Evolutionary conservation across 2,888 invertebrate genomes (phyloP).

Genomic region (Dryobota labecula): DNA sequence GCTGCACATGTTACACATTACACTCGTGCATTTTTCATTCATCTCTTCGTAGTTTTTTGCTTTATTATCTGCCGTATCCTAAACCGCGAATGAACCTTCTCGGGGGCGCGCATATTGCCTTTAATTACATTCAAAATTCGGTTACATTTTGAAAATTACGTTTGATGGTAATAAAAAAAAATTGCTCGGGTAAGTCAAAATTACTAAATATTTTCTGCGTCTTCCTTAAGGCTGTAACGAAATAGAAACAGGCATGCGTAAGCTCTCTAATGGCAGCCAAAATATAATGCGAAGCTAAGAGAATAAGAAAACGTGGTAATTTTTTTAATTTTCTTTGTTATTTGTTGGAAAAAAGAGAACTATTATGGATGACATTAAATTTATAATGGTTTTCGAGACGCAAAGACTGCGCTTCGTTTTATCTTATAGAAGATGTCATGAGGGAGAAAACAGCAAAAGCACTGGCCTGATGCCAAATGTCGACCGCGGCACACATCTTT

Average conservation of each 20-base stretch:
- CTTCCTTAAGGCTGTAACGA: conserved; percentile 50
- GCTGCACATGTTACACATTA: conserved; percentile 71
- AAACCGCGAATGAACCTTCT: conserved; percentile 47
- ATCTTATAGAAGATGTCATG: conserved; percentile 83
- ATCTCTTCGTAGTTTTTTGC: conserved; percentile 72
- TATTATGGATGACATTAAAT: conserved; percentile 55
- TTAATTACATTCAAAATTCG: conserved; percentile 58
- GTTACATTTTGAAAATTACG: conserved; percentile 50
- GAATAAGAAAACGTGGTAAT: conserved; percentile 45
- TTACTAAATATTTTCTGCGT: conserved; percentile 47
- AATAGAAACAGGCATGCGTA: conserved; percentile 70
- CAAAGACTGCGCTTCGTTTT: conserved; percentile 78
- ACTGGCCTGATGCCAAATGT: conserved; percentile 87
- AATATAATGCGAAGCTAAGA: conserved; percentile 47
- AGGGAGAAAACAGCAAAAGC: conserved; percentile 85
- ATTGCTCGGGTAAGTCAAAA: conserved; percentile 61
- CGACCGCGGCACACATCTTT: conserved; percentile 85
- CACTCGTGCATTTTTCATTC: conserved; percentile 83
- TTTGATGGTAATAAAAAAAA: conserved; percentile 46
- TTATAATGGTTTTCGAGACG: conserved; percentile 67
- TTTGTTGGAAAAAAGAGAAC: conserved; percentile 18
- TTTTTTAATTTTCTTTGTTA: conserved; percentile 42
- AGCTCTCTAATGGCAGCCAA: conserved; percentile 67
- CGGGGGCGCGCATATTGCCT: conserved; percentile 57
- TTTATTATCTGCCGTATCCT: conserved; percentile 65